Evolutionary conservation across 64 coral and sea anemone genomes (phyloP).

Genomic region (Hydrozoanthus tunicans): DNA sequence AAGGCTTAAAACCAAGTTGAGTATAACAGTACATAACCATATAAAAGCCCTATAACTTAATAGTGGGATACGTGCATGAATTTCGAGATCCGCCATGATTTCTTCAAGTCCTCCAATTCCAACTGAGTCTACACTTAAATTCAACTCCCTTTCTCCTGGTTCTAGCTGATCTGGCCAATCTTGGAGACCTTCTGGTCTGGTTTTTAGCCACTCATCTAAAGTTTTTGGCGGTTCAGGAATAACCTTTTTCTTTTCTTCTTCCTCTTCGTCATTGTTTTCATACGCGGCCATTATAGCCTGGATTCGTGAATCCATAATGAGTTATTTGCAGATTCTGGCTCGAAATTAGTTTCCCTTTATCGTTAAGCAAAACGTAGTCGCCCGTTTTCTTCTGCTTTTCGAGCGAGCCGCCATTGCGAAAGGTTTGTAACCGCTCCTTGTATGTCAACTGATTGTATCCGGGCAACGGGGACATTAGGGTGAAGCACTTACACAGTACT

Average conservation of each 20-base stretch:
- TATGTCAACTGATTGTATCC: constrained; percentile 6
- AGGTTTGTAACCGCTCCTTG: constrained; percentile 41
- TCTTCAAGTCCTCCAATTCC: constrained; percentile 90
- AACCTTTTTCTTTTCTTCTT: constrained; percentile 57
- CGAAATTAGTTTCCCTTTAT: neutral
- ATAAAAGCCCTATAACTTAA: neutral
- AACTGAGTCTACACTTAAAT: constrained; percentile 58
- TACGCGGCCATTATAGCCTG: constrained; percentile 81
- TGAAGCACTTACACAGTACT: constrained; percentile 18
- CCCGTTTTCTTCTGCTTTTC: too few species aligned
- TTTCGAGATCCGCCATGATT: constrained; percentile 67
- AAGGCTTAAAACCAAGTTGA: neutral
- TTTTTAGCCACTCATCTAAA: constrained; percentile 72
- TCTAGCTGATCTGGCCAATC: constrained; percentile 68
- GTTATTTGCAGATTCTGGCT: neutral
- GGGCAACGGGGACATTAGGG: neutral
- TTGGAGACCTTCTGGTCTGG: constrained; percentile 38
- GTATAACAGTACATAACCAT: neutral
- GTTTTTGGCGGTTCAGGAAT: constrained; percentile 67
- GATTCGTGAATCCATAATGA: constrained; percentile 84
- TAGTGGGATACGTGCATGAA: constrained; percentile 86
- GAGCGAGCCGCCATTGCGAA: constrained; percentile 7
- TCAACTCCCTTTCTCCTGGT: constrained; percentile 36
- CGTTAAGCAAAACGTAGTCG: neutral
- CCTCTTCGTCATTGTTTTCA: constrained; percentile 65